phyloP scores from a whole-genome alignment of 2,113 vertebrate species.

The Drymodes brunneopygia region DNA sequence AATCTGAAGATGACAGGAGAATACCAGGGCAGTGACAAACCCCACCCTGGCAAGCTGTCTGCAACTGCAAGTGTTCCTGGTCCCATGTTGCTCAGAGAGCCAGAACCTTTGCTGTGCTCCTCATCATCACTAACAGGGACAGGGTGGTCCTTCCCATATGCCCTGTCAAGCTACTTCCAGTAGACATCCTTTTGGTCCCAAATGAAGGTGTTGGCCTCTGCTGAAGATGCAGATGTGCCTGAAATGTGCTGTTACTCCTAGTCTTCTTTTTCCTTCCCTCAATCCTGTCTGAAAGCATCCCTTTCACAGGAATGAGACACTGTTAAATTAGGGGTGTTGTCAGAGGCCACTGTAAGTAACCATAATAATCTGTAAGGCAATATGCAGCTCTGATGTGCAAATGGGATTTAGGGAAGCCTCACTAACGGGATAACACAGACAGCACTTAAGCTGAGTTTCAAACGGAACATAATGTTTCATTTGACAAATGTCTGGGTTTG shows the following conservation, averaged over 20 bases:
- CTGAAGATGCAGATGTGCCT: rapidly evolving
- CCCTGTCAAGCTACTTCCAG: not conserved
- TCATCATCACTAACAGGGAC: not conserved
- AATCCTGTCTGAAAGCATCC: not conserved
- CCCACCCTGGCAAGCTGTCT: not conserved
- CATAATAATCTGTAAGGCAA: not conserved
- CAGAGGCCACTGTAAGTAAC: not conserved
- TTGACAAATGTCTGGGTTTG: conserved; percentile 49
- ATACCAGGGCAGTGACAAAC: not conserved
- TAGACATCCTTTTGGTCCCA: not conserved
- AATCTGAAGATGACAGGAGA: not conserved
- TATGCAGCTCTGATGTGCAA: not conserved
- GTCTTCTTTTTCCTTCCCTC: not conserved
- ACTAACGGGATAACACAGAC: not conserved
- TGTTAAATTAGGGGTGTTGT: not conserved
- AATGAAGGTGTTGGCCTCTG: not conserved
- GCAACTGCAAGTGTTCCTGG: not conserved
- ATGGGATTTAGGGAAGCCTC: not conserved
- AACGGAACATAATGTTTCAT: not conserved
- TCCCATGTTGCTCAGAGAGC: rapidly evolving
- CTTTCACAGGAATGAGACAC: not conserved
- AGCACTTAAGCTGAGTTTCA: not conserved
- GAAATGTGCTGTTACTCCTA: not conserved
- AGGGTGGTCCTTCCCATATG: not conserved
- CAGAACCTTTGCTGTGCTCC: not conserved